These are phyloP conservation scores for Distichodus sexfasciatus DNA, from an alignment of 2,797 vertebrate genomes.

Conservation along the genomic window DNA sequence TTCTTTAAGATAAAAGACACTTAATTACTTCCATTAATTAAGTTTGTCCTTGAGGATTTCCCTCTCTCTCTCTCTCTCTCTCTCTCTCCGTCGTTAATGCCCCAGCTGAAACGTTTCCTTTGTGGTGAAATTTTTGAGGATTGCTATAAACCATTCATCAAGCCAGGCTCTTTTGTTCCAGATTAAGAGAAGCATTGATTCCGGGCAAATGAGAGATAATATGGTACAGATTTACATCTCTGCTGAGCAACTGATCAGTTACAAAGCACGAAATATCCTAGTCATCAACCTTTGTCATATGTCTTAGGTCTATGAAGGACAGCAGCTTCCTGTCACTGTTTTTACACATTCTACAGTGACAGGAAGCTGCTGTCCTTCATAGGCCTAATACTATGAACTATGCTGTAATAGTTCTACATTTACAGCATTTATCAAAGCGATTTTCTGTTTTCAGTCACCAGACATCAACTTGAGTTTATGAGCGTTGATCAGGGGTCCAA, in stretches of 20 bases:
- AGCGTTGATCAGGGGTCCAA: no score
- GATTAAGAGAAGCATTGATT: conserved; percentile 2
- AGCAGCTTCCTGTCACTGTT: no score
- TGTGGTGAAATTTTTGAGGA: conserved; percentile 39
- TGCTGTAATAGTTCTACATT: no score
- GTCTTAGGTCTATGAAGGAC: no score
- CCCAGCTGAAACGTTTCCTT: conserved; percentile 43
- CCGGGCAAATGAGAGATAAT: background rate
- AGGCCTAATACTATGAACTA: no score
- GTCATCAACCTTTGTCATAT: no score
- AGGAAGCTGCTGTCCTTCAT: no score
- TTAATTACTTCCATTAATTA: conserved; percentile 63
- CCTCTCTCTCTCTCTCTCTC: conserved; percentile 47
- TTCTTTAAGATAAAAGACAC: conserved; percentile 53
- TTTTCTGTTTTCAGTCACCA: no score
- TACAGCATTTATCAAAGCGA: no score
- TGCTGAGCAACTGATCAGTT: background rate
- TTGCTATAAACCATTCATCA: background rate
- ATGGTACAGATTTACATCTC: background rate
- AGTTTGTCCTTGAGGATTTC: conserved; percentile 54
- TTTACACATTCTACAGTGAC: no score
- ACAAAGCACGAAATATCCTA: background rate
- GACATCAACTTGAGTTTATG: no score
- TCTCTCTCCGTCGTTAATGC: conserved; percentile 42
- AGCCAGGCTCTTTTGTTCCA: background rate